These are phyloP conservation scores for Lapara coniferarum DNA, from an alignment of 2,888 invertebrate species.

Conservation along the genomic window DNA sequence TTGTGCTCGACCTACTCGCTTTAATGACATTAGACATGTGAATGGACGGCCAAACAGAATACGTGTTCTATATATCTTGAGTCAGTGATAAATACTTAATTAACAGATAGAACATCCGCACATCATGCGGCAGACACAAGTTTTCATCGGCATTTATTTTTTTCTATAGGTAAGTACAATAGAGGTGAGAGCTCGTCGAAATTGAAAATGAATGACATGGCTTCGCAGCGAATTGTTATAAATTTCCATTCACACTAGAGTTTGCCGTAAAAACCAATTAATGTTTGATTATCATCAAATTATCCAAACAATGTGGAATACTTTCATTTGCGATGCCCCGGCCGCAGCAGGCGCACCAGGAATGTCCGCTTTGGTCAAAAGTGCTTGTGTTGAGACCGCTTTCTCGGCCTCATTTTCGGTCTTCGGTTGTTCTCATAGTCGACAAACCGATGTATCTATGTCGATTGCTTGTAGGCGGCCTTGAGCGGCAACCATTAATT, in stretches of 20 bases:
- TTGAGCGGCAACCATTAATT: conserved; percentile 80
- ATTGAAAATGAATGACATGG: conserved; percentile 49
- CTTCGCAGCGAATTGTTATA: conserved; percentile 43
- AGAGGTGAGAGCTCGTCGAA: conserved; percentile 58
- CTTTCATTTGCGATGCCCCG: conserved; percentile 42
- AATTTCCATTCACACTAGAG: conserved; percentile 44
- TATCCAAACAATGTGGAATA: conserved; percentile 50
- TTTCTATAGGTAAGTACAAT: conserved; percentile 25
- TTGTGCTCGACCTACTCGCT: conserved; percentile 70
- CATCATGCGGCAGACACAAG: conserved; percentile 31
- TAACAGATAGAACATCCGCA: conserved; percentile 53
- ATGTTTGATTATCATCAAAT: conserved; percentile 46
- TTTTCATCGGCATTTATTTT: conserved; percentile 26
- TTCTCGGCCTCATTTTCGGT: conserved; percentile 78
- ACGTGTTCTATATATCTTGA: conserved; percentile 55
- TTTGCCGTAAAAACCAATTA: conserved; percentile 51
- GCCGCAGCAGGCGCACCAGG: conserved; percentile 37
- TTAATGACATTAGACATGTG: conserved; percentile 70
- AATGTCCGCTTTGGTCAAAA: conserved; percentile 35
- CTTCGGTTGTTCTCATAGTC: conserved; percentile 75
- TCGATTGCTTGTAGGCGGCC: conserved; percentile 82
- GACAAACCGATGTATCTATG: conserved; percentile 80
- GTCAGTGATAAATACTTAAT: conserved; percentile 67
- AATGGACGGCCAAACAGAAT: conserved; percentile 62
- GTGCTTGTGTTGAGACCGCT: conserved; percentile 59